A percentile compares a stretch with the other conserved stretches of the same genome.
Evolutionary conservation across 2,797 vertebrate species (phyloP).

Genomic region (Argentina silus): DNA sequence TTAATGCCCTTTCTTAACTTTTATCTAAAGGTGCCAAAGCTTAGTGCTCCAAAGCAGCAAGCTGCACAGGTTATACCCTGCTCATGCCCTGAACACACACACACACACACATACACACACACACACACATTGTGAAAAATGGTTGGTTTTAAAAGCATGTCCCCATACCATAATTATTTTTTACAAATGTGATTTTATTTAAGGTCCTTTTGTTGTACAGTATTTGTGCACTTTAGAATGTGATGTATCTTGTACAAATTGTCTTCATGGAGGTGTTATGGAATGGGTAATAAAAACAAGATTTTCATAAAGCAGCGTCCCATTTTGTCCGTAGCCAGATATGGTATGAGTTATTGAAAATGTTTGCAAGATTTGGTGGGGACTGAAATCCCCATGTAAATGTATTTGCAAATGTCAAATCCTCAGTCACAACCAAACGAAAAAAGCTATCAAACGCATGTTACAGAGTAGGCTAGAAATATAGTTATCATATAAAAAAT

Average conservation of each 20-base stretch:
- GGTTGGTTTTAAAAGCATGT: conserved; percentile 74
- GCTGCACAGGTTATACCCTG: conserved; percentile 76
- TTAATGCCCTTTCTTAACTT: conserved; percentile 82
- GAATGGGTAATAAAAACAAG: conserved; percentile 82
- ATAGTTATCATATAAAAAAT: too few species aligned
- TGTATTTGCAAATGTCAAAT: too few species aligned
- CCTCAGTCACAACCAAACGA: too few species aligned
- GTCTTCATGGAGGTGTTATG: conserved; percentile 85
- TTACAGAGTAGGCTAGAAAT: too few species aligned
- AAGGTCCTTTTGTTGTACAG: conserved; percentile 83
- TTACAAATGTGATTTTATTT: conserved; percentile 80
- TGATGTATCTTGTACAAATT: conserved; percentile 87
- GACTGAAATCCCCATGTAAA: too few species aligned
- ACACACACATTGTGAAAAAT: conserved; percentile 72
- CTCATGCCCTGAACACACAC: conserved; percentile 56
- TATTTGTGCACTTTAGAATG: conserved; percentile 87
- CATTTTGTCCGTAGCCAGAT: conserved; percentile 47
- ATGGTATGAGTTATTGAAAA: background rate
- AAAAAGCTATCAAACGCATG: too few species aligned
- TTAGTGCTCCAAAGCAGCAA: conserved; percentile 85
- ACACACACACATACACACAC: conserved; percentile 65
- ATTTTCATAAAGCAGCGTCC: conserved; percentile 77
- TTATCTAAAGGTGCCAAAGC: conserved; percentile 94
- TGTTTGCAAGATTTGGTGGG: too few species aligned
- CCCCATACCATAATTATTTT: conserved; percentile 46